These are phyloP conservation scores for Congeria kusceri DNA, from an alignment of 2,888 invertebrate species.

Conservation along the genomic window DNA sequence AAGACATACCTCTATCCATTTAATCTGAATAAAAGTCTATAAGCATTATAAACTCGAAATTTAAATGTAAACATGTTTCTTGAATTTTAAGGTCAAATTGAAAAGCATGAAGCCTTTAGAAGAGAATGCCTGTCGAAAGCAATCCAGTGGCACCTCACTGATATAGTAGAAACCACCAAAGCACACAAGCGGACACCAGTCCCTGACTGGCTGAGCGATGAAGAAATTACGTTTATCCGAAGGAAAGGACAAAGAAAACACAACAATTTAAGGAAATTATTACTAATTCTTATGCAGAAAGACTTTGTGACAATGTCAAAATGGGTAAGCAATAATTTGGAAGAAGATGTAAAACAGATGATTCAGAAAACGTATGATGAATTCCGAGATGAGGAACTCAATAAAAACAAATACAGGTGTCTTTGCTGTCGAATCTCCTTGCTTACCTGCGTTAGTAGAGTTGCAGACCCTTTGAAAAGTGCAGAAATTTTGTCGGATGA, in stretches of 20 bases:
- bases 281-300: slow-evolving; percentile 27
- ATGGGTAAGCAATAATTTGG: slow-evolving; percentile 38
- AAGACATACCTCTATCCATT: too few species aligned
- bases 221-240: slow-evolving; percentile 10
- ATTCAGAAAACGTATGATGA: slow-evolving; percentile 42
- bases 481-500: slow-evolving; percentile 42
- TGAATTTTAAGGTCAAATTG: slow-evolving; percentile 41
- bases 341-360: slow-evolving; percentile 8
- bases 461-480: slow-evolving; percentile 38
- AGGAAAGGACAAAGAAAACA: slow-evolving; percentile 5
- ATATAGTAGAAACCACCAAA: slow-evolving; percentile 17
- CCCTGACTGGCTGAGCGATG: slow-evolving; percentile 22
- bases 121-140: slow-evolving; percentile 51
- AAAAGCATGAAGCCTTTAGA: slow-evolving; percentile 22
- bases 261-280: slow-evolving; percentile 28
- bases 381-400: slow-evolving; percentile 41
- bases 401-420: slow-evolving; percentile 40
- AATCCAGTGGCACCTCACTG: slow-evolving; percentile 52
- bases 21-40: too few species aligned
- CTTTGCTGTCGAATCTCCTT: slow-evolving; percentile 27
- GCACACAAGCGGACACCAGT: neutral
- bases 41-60: too few species aligned
- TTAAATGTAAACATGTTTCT: neutral
- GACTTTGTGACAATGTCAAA: slow-evolving; percentile 31
- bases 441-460: slow-evolving; percentile 5